phyloP scores from a whole-genome alignment of 2,113 vertebrate genomes.

The Cettia cetti region DNA sequence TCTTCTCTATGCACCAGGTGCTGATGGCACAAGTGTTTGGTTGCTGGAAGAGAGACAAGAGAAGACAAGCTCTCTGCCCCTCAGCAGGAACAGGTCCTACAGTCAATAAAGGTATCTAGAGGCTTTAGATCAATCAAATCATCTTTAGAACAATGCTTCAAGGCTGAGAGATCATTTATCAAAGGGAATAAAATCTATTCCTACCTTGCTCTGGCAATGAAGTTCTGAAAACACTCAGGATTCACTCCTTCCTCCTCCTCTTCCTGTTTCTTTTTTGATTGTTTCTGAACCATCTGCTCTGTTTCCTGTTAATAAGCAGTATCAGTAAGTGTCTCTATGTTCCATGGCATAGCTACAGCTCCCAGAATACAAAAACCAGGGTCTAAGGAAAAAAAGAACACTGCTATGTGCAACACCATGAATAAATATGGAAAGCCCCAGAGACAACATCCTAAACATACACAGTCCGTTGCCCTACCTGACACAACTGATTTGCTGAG shows the following conservation, averaged over 20 bases:
- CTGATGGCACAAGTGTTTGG: not conserved
- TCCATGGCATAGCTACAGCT: not conserved
- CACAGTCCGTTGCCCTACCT: not conserved
- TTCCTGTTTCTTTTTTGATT: conserved; percentile 69
- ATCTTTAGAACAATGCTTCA: not conserved
- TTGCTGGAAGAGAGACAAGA: not conserved
- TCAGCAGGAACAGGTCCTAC: not conserved
- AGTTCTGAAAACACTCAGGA: conserved; percentile 83
- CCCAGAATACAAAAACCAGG: not conserved
- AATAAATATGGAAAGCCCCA: not conserved
- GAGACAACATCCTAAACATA: not conserved
- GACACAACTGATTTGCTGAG: not conserved
- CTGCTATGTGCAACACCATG: not conserved
- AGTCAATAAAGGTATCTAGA: not conserved
- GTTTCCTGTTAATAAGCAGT: conserved; percentile 82
- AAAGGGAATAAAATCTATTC: conserved; percentile 6
- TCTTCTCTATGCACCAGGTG: not conserved
- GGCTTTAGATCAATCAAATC: not conserved
- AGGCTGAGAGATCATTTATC: not conserved
- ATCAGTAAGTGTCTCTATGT: not conserved
- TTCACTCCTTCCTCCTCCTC: conserved; percentile 81
- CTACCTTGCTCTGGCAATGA: conserved; percentile 88
- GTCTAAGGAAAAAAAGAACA: not conserved
- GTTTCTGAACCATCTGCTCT: conserved; percentile 81
- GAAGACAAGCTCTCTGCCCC: not conserved